Evolutionary conservation across 2,888 invertebrate species (phyloP), one percentile per base, ranked within the genome.

Genomic region (Hyposoter didymator): DNA sequence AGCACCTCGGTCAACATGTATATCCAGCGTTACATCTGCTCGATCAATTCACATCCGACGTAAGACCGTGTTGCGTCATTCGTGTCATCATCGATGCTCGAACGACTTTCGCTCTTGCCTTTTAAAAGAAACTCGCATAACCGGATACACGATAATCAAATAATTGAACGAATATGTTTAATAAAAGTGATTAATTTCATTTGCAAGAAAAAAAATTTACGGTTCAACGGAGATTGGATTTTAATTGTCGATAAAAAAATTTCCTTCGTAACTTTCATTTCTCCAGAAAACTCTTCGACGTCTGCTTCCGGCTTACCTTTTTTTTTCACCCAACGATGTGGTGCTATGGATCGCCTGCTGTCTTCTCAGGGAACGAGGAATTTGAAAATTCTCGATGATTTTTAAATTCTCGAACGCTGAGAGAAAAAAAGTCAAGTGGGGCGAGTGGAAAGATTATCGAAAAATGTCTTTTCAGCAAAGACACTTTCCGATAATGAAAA

Each of bases 21-120:
- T 39, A 72, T 45, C 45, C 84, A 84, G 75, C 62, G 62, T 84
- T 59, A 86, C 78, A 85, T 84, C 83, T 87, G 81, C 59, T 59
- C 80, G 80, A 81, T 81, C 81, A 64, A 78, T 84, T 59, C 39
- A 14, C 66, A 45, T 78, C 17, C 43, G 66, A 49, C 39, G n/a
- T 39, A 67, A 62, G 59, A 73, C 22, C 28, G 39, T 62, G 73
- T 84, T 84, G 28, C 83, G 83, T 67, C 82, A 87, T 84, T 82
- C 17, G 81, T 87, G 86, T 83, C 88, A 85, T 52, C 79, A 32
- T 35, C 35, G 74, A 49, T 49, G 66, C 47, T 70, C 73, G 52
- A 59, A 82, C 69, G n/a, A 73, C 79, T 69, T 82, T 82, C 73
- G 66, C 84, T 64, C 47, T 82, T 84, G 73, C 78, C 43, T 82